Percentiles rank a stretch among this genome's conserved stretches.
Conservation (phyloP, 1,140 invertebrate genomes). For the Anadara kagoshimensis region DNA sequence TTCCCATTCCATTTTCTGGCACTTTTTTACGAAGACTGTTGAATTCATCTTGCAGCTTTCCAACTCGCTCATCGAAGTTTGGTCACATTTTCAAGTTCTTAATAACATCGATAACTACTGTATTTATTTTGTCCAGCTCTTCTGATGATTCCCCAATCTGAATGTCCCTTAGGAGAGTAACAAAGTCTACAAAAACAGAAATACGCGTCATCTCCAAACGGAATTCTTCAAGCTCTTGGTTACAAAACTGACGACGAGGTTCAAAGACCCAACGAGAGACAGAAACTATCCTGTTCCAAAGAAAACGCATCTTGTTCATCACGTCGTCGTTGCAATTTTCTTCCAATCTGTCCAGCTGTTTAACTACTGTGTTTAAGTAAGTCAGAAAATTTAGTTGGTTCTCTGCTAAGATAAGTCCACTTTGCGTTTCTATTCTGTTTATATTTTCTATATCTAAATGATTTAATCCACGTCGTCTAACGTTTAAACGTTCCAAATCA, state of each 20-base stretch:
- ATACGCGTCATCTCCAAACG: slow-evolving; percentile 11
- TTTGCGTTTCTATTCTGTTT: neutral
- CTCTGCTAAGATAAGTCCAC: neutral
- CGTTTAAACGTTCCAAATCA: neutral
- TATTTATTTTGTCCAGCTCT: neutral
- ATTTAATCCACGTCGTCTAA: too few relatives aligned
- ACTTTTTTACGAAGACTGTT: slow-evolving; percentile 1
- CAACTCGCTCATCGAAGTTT: slow-evolving; percentile 8
- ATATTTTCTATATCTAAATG: neutral
- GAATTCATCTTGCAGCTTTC: slow-evolving; percentile 2
- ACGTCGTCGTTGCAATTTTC: neutral
- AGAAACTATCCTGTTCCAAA: neutral
- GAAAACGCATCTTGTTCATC: neutral
- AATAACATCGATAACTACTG: neutral
- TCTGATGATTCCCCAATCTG: neutral
- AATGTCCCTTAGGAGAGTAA: neutral
- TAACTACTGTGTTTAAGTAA: neutral
- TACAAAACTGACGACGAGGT: neutral
- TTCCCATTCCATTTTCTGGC: slow-evolving; percentile 51
- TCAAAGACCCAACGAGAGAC: neutral
- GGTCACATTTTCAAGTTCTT: neutral
- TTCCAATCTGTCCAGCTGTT: neutral
- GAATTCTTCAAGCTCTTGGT: slow-evolving; percentile 19
- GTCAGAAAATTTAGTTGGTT: neutral
- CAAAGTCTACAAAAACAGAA: neutral